phyloP scores from a whole-genome alignment of 2,113 vertebrate species.

The Rhinoderma darwinii region DNA sequence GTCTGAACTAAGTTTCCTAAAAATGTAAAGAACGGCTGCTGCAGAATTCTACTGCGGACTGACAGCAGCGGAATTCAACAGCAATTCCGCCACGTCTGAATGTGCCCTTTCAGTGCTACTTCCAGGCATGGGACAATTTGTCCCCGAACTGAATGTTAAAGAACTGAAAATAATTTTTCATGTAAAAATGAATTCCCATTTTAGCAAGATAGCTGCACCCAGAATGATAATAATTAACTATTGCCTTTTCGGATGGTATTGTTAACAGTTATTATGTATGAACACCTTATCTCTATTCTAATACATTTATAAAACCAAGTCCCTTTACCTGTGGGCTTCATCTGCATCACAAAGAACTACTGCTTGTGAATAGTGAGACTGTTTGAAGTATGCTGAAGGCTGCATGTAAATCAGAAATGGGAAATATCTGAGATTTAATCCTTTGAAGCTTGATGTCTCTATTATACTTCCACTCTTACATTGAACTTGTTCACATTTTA shows the following conservation, averaged over 20 bases:
- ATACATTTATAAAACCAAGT: not conserved
- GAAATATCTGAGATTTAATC: constrained; percentile 18
- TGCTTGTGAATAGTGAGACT: not conserved
- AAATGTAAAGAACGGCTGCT: too few species aligned
- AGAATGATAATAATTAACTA: not conserved
- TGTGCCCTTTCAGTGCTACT: too few species aligned
- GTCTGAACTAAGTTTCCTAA: too few species aligned
- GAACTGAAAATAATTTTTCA: too few species aligned
- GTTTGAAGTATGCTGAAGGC: not conserved
- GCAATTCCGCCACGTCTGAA: too few species aligned
- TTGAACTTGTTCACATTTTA: constrained; percentile 43
- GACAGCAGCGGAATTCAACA: too few species aligned
- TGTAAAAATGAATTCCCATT: too few species aligned
- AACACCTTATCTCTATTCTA: not conserved
- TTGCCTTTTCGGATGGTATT: not conserved
- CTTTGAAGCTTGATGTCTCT: constrained; percentile 41
- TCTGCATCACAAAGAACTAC: not conserved
- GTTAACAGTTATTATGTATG: not conserved
- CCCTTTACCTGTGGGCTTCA: not conserved
- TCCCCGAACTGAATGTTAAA: too few species aligned
- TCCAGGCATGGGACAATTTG: too few species aligned
- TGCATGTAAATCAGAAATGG: not conserved
- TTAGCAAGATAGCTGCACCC: not conserved
- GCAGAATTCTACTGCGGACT: too few species aligned
- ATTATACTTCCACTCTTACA: constrained; percentile 28